Conservation (phyloP, 2,113 vertebrate genomes). For the Pimephales promelas region DNA sequence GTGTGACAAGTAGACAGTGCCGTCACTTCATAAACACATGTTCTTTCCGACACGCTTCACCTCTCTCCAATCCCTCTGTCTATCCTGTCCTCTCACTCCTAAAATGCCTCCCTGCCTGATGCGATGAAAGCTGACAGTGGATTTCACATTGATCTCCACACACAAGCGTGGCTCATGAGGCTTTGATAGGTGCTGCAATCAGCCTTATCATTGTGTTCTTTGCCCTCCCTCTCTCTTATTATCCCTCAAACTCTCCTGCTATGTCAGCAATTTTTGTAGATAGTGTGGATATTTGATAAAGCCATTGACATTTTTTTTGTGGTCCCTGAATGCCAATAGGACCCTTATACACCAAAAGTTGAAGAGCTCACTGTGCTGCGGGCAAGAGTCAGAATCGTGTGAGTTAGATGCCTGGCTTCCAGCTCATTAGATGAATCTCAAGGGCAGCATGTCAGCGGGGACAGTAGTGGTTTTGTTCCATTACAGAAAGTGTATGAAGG, state of each 20-base stretch:
- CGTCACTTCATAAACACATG: conserved; percentile 50
- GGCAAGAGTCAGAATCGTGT: neutral
- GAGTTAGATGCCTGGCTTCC: neutral
- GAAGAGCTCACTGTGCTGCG: neutral
- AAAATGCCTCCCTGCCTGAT: conserved; percentile 42
- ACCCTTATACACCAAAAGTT: neutral
- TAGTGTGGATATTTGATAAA: neutral
- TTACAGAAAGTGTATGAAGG: neutral
- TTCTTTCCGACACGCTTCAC: conserved; percentile 41
- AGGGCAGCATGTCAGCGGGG: neutral
- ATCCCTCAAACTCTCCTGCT: conserved; percentile 2
- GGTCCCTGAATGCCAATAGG: neutral
- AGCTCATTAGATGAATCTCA: conserved; percentile 33
- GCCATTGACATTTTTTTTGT: neutral
- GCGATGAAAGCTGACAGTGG: conserved; percentile 54
- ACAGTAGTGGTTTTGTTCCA: neutral
- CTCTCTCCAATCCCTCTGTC: conserved; percentile 32
- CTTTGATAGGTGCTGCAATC: conserved; percentile 24
- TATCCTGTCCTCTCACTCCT: conserved; percentile 18
- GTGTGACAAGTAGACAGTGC: conserved; percentile 39
- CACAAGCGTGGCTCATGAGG: conserved; percentile 10
- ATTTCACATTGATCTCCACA: conserved; percentile 47
- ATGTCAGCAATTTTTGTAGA: conserved; percentile 10
- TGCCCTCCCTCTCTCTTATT: neutral
- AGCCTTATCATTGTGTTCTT: conserved; percentile 22